A percentile compares a stretch with the other conserved stretches of the same genome.
Conservation (phyloP, 2,797 vertebrate species). For the Myiotriccus ornatus region DNA sequence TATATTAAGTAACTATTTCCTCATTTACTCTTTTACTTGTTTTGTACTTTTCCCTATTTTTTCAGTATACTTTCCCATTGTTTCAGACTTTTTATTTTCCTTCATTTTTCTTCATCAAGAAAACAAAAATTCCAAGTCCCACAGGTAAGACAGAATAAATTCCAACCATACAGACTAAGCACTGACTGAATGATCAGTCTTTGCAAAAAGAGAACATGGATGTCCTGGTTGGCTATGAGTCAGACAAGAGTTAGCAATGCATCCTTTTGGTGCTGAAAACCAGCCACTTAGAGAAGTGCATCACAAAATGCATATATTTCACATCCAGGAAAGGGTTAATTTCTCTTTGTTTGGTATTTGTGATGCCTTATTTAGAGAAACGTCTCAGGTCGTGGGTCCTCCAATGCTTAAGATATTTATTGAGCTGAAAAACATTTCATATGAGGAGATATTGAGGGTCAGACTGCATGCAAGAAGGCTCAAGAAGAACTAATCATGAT, state of each 20-base stretch:
- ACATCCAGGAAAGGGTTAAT: neutral
- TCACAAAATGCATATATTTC: rapidly evolving
- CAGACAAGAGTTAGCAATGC: neutral
- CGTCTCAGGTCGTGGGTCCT: rapidly evolving
- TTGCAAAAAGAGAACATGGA: neutral
- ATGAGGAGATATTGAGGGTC: neutral
- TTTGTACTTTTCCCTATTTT: neutral
- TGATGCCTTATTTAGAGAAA: neutral
- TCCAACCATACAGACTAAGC: neutral
- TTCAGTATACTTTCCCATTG: neutral
- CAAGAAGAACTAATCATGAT: neutral
- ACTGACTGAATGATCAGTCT: neutral
- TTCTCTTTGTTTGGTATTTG: neutral
- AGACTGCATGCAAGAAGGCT: neutral
- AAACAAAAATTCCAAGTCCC: neutral
- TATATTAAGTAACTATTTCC: neutral
- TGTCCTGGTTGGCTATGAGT: rapidly evolving
- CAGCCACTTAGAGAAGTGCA: neutral
- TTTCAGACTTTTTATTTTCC: neutral
- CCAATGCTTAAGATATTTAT: neutral
- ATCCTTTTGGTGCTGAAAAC: neutral
- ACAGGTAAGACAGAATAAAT: neutral
- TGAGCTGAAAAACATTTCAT: neutral
- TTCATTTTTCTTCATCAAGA: neutral
- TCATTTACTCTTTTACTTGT: neutral